These are phyloP conservation scores for Sminthurinus aureus DNA, from an alignment of 2,888 invertebrate species.

Conservation along the genomic window DNA sequence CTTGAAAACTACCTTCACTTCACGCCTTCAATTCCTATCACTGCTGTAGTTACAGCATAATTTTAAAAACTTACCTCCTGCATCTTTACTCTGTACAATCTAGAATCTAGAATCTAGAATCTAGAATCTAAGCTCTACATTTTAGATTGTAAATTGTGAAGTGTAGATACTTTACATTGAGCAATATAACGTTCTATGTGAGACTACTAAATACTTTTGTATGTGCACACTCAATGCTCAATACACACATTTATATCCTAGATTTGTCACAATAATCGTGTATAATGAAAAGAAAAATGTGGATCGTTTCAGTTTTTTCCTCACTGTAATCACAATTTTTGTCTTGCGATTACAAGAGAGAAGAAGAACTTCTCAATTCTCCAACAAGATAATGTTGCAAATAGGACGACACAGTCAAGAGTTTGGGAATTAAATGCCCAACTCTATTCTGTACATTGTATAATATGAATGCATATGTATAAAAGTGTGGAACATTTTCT, in stretches of 20 bases:
- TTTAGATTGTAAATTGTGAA: too few relatives aligned
- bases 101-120: too few relatives aligned
- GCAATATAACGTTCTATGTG: not conserved
- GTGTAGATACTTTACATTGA: too few relatives aligned
- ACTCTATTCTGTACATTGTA: not conserved
- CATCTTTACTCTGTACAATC: not conserved
- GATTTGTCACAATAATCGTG: not conserved
- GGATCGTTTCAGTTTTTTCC: too few relatives aligned
- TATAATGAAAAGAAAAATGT: not conserved
- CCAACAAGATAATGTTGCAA: not conserved
- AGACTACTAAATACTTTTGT: not conserved
- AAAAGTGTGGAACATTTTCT: not conserved
- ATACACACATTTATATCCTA: not conserved
- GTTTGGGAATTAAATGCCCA: not conserved
- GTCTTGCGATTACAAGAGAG: too few relatives aligned
- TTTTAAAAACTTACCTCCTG: too few relatives aligned
- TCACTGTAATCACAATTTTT: too few relatives aligned
- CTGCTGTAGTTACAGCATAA: not conserved
- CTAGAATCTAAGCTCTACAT: too few relatives aligned
- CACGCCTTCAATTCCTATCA: not conserved
- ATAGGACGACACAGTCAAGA: not conserved
- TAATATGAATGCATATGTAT: too few relatives aligned
- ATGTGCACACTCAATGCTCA: not conserved
- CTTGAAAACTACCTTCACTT: constrained; percentile 3
- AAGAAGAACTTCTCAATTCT: not conserved